phyloP scores from a whole-genome alignment of 2,113 vertebrate genomes.

The Chloropsis cyanopogon region DNA sequence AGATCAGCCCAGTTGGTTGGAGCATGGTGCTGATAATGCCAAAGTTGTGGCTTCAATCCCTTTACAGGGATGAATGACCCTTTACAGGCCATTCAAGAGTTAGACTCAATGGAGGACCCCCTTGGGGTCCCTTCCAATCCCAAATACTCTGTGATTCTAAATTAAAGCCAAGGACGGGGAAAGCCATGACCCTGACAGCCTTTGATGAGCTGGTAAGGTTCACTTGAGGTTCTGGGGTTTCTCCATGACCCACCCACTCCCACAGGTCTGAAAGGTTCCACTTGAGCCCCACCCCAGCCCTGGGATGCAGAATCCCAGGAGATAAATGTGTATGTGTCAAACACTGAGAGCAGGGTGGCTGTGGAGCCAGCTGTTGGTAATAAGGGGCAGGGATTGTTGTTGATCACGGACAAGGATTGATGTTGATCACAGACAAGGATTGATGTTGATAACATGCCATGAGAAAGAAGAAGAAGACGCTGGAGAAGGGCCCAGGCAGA shows the following conservation, averaged over 20 bases:
- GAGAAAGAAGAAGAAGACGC: not conserved
- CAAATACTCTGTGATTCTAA: not conserved
- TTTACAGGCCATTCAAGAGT: not conserved
- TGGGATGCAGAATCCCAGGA: not conserved
- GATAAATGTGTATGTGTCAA: not conserved
- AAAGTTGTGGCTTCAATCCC: not conserved
- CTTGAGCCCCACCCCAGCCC: not conserved
- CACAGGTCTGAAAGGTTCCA: not conserved
- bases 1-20: not conserved
- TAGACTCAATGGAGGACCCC: rapidly evolving
- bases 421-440: not conserved
- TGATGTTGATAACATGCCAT: rapidly evolving
- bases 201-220: not conserved
- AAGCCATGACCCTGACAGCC: not conserved
- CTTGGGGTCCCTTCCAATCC: not conserved
- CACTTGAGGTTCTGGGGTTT: not conserved
- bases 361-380: not conserved
- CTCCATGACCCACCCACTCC: not conserved
- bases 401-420: not conserved
- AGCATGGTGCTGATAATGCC: not conserved
- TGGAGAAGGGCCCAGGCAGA: not conserved
- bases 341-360: not conserved
- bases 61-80: no score
- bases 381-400: not conserved
- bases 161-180: not conserved